Percentiles rank a stretch among this genome's conserved stretches.
Conservation (phyloP, 2,113 vertebrate species). For the Aegotheles bennettii region DNA sequence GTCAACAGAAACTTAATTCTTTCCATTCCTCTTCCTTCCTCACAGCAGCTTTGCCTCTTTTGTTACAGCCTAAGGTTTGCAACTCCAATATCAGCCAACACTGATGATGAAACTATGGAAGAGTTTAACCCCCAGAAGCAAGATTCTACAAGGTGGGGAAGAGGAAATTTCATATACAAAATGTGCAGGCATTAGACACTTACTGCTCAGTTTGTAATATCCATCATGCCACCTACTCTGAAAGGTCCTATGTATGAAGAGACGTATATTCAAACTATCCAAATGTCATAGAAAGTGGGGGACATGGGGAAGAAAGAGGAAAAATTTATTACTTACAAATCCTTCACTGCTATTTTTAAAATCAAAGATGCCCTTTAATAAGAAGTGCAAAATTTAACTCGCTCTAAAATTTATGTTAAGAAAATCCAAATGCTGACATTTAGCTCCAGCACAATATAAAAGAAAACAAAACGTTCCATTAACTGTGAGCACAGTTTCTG, state of each 20-base stretch:
- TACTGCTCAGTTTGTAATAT: background rate
- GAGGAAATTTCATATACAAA: background rate
- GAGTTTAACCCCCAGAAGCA: background rate
- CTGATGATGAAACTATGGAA: background rate
- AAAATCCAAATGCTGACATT: background rate
- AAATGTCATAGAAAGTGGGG: background rate
- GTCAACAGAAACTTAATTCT: slow-evolving; percentile 26
- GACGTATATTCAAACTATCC: background rate
- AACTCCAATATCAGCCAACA: background rate
- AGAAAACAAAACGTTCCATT: background rate
- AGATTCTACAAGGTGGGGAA: background rate
- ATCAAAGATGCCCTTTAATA: background rate
- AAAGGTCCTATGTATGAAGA: fast-evolving
- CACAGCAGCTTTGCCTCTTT: background rate
- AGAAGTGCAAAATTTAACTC: background rate
- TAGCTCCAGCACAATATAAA: fast-evolving
- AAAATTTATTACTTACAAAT: background rate
- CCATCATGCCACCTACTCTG: background rate
- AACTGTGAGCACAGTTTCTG: background rate
- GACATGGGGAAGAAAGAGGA: fast-evolving
- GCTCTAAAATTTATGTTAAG: background rate
- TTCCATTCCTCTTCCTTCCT: slow-evolving; percentile 10
- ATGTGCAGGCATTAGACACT: background rate
- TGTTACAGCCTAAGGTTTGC: background rate
- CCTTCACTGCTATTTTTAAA: background rate